Evolutionary conservation across 2,888 invertebrate genomes (phyloP), one percentile per base, ranked within the genome.

Genomic region (Herminia tarsipennalis): DNA sequence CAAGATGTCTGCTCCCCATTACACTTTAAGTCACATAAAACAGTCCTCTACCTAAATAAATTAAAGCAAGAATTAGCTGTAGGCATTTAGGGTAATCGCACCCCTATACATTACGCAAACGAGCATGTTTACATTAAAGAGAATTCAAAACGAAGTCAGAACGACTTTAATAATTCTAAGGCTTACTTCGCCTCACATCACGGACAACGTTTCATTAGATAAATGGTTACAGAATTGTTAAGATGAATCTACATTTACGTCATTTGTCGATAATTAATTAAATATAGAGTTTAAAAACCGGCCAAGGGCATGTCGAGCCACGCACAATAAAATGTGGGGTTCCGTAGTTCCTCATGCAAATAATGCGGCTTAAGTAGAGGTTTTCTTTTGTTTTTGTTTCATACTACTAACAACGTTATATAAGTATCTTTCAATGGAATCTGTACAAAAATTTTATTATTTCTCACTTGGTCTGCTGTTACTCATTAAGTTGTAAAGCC

Each of bases 221-320:
- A 50, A 49, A 46, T 24, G 33, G 12, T 17, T 29, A 27, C 16
- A 44, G 18, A 46, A 34, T 39, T 53, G 21, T 40, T 37, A 32
- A 10, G 37, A n/a, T 5, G 16, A 16, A 21, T 44, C 27, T 27
- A 16, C 21, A 27, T 17, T 16, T 13, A 20, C 21, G 14, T 8
- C 6, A 5, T 28, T n/a, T 27, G 1, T 5, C 5, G 10, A 8
- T 9, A 30, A 5, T 12, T 21, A 18, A 18, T 18, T 18, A n/a
- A n/a, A n/a, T n/a, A n/a, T n/a, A n/a, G n/a, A n/a, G n/a, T n/a
- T n/a, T n/a, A n/a, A n/a, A n/a, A n/a, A n/a, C n/a, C n/a, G n/a
- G n/a, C n/a, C n/a, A n/a, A n/a, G n/a, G n/a, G n/a, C n/a, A n/a
- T n/a, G n/a, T n/a, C n/a, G n/a, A n/a, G n/a, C n/a, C n/a, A n/a